phyloP scores from a whole-genome alignment of 53 echinoderm and acorn worm genomes.

The Henricia sp. region DNA sequence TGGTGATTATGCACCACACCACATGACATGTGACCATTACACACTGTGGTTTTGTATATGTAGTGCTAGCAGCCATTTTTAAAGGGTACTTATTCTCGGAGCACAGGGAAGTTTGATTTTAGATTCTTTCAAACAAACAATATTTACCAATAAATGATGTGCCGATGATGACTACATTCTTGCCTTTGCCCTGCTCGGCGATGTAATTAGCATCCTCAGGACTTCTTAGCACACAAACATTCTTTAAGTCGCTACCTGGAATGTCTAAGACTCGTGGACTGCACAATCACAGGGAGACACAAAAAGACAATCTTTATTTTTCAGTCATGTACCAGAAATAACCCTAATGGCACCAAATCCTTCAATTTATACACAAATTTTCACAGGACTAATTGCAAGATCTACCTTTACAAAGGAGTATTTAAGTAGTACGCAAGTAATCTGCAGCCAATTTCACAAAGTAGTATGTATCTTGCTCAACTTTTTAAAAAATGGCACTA shows the following conservation, averaged over 20 bases:
- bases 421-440: too few species aligned
- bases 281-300: background rate
- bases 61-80: too few species aligned
- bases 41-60: too few species aligned
- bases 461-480: too few species aligned
- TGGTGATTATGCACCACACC: too few species aligned
- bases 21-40: too few species aligned
- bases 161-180: conserved; percentile 90
- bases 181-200: conserved; percentile 78
- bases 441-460: too few species aligned
- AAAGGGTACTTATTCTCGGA: too few species aligned
- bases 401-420: background rate
- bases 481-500: too few species aligned
- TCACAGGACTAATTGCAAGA: background rate
- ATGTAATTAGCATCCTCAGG: conserved; percentile 96
- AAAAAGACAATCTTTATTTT: background rate
- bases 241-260: conserved; percentile 84
- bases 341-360: background rate
- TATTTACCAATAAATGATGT: conserved; percentile 97
- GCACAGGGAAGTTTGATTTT: too few species aligned
- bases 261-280: conserved; percentile 80
- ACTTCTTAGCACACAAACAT: conserved; percentile 82
- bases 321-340: too few species aligned
- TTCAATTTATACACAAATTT: background rate
- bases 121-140: too few species aligned